A percentile compares a stretch with the other conserved stretches of the same genome.
These are phyloP conservation scores for Diabrotica virgifera DNA, from an alignment of 1,140 invertebrate species.

Conservation along the genomic window DNA sequence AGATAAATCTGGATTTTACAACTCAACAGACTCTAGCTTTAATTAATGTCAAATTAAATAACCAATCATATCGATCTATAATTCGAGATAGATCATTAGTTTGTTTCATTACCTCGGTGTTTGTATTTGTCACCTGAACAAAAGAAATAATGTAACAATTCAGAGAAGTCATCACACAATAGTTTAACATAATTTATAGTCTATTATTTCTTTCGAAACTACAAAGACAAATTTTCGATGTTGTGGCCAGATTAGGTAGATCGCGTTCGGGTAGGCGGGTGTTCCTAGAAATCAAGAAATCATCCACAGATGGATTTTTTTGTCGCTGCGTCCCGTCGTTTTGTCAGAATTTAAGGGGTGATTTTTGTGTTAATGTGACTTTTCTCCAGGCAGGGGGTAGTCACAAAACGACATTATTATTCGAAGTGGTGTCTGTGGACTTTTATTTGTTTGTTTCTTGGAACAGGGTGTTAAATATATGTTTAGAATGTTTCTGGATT, in stretches of 20 bases:
- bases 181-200: constrained; percentile 12
- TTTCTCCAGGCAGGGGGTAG: constrained; percentile 20
- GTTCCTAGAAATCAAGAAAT: constrained; percentile 21
- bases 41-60: too few relatives aligned
- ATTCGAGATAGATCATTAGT: too few relatives aligned
- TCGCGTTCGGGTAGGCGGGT: constrained; percentile 16
- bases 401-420: constrained; percentile 25
- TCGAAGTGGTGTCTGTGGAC: constrained; percentile 8
- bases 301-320: constrained; percentile 16
- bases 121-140: neutral
- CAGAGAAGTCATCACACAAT: constrained; percentile 21
- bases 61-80: too few relatives aligned
- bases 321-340: constrained; percentile 7
- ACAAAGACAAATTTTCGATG: constrained; percentile 24
- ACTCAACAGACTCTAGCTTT: too few relatives aligned
- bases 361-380: constrained; percentile 28
- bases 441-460: neutral
- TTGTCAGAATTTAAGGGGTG: constrained; percentile 18
- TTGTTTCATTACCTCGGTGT: neutral
- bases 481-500: too few relatives aligned
- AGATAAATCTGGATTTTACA: too few relatives aligned
- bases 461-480: neutral
- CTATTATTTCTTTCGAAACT: constrained; percentile 14
- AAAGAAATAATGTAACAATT: constrained; percentile 5
- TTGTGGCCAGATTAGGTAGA: constrained; percentile 24